These are phyloP conservation scores for Parelbella ahira DNA, from an alignment of 2,888 invertebrate genomes.

Conservation along the genomic window DNA sequence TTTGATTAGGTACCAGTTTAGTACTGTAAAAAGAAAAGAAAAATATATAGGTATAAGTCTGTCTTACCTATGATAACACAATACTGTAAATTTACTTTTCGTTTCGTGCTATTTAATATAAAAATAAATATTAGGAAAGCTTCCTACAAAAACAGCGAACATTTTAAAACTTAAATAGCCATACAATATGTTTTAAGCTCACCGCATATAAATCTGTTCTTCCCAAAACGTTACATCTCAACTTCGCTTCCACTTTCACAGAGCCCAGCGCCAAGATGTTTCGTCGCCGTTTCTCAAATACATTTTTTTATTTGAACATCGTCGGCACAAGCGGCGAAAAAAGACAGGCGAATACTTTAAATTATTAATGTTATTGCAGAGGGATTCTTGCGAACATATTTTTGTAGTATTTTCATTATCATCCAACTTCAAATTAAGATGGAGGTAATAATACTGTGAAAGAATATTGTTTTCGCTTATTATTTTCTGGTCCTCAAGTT, in stretches of 20 bases:
- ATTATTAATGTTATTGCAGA: constrained; percentile 45
- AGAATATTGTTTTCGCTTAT: constrained; percentile 25
- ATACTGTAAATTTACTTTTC: too few relatives aligned
- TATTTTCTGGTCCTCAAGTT: constrained; percentile 22
- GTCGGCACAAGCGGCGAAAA: constrained; percentile 36
- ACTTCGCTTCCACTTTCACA: constrained; percentile 1
- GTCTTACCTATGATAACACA: too few relatives aligned
- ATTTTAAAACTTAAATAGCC: too few relatives aligned
- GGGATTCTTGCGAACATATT: constrained; percentile 36
- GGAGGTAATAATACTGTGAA: constrained; percentile 33
- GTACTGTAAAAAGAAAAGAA: too few relatives aligned
- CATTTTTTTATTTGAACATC: constrained; percentile 37
- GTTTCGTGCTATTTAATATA: too few relatives aligned
- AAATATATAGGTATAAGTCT: too few relatives aligned
- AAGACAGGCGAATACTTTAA: constrained; percentile 38
- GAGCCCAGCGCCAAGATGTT: constrained; percentile 29
- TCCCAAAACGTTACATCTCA: too few relatives aligned
- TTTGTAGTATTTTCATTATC: constrained; percentile 40
- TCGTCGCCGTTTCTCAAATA: constrained; percentile 35
- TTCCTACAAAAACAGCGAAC: too few relatives aligned
- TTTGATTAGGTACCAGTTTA: too few relatives aligned
- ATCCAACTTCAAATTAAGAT: constrained; percentile 36
- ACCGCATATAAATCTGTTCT: too few relatives aligned
- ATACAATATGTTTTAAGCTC: too few relatives aligned
- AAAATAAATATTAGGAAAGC: too few relatives aligned